phyloP scores from a whole-genome alignment of 2,797 vertebrate genomes.

The Hydrocynus forskahlii region DNA sequence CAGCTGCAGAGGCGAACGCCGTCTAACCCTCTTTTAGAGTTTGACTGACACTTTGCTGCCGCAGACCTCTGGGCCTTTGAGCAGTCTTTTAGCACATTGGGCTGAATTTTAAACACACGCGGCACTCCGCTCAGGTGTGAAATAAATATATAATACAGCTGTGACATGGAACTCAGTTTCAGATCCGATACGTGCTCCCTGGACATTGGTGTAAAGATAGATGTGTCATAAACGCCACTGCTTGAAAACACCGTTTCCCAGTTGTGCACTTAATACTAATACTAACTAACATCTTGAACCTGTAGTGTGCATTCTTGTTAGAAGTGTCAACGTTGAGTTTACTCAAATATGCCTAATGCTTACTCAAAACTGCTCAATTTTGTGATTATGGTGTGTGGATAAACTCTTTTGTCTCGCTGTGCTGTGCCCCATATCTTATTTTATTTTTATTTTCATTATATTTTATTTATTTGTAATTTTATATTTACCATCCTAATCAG shows the following conservation, averaged over 20 bases:
- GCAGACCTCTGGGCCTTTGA: background rate
- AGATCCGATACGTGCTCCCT: background rate
- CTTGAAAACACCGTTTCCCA: background rate
- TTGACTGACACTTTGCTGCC: slow-evolving; percentile 31
- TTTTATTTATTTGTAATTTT: no score
- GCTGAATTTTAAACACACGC: slow-evolving; percentile 15
- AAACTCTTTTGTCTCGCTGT: no score
- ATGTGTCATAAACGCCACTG: background rate
- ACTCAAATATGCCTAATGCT: no score
- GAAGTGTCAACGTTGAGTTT: no score
- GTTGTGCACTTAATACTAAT: no score
- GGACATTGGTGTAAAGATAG: background rate
- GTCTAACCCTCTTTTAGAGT: slow-evolving; percentile 18
- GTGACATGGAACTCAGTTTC: background rate
- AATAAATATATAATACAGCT: slow-evolving; percentile 19
- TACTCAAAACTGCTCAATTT: no score
- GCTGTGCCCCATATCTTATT: no score
- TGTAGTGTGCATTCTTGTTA: no score
- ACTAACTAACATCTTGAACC: no score
- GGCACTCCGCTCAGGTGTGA: background rate
- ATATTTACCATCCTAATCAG: no score
- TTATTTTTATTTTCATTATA: no score
- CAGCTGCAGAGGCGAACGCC: slow-evolving; percentile 6
- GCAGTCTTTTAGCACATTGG: background rate
- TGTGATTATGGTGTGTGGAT: no score